Conservation (phyloP, 2,113 vertebrate genomes). For the Tachuris rubrigastra region DNA sequence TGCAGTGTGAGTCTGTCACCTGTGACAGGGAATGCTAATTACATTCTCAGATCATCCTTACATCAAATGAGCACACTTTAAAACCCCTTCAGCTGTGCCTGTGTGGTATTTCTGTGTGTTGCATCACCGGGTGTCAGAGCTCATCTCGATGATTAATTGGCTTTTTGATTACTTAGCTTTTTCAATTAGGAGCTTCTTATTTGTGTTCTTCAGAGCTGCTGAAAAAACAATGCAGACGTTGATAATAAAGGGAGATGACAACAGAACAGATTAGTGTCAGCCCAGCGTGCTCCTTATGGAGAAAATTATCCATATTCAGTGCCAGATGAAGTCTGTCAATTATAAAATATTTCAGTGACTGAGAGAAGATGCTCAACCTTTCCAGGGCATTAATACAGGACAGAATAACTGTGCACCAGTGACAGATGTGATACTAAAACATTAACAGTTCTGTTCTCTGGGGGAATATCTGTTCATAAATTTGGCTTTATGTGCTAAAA, state of each 20-base stretch:
- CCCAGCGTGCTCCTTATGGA: constrained; percentile 48
- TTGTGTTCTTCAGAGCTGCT: constrained; percentile 35
- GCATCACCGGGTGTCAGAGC: constrained; percentile 57
- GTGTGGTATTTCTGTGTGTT: constrained; percentile 52
- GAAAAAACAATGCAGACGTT: constrained; percentile 52
- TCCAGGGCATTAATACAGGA: constrained; percentile 49
- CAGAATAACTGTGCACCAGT: constrained; percentile 1
- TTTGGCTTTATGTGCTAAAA: constrained; percentile 55
- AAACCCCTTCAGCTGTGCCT: constrained; percentile 25
- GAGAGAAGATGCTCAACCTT: constrained; percentile 59
- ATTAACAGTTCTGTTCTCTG: constrained; percentile 33
- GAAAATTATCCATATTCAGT: constrained; percentile 66
- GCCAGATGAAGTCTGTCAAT: constrained; percentile 70
- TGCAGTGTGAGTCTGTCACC: constrained; percentile 40
- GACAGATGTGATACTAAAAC: constrained; percentile 47
- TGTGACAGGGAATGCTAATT: constrained; percentile 66
- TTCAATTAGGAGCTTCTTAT: constrained; percentile 68
- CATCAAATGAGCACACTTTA: constrained; percentile 64
- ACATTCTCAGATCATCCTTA: constrained; percentile 64
- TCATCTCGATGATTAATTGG: constrained; percentile 77
- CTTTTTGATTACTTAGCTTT: constrained; percentile 74
- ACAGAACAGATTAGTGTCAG: constrained; percentile 69
- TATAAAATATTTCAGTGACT: constrained; percentile 54
- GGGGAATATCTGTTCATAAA: constrained; percentile 51
- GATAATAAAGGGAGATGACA: constrained; percentile 70